Percentiles rank a stretch among this genome's conserved stretches.
phyloP scores from a whole-genome alignment of 2,113 vertebrate genomes.

The Sinocyclocheilus rhinocerous region DNA sequence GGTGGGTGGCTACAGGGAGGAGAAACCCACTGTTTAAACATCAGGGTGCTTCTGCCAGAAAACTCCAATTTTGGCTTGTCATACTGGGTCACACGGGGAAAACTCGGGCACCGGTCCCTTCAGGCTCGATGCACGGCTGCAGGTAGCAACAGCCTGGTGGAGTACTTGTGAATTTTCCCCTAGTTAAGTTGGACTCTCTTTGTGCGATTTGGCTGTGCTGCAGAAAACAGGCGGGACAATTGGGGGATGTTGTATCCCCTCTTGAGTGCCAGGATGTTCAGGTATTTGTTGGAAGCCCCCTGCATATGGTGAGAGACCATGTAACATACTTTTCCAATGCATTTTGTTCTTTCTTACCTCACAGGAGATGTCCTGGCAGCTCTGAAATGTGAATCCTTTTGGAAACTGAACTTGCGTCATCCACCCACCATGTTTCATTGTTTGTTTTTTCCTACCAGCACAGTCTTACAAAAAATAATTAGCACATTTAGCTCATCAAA shows the following conservation, averaged over 20 bases:
- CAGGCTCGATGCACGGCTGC: conserved; percentile 18
- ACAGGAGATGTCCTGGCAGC: not conserved
- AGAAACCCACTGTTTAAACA: conserved; percentile 32
- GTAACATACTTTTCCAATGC: not conserved
- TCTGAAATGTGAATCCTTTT: conserved; percentile 19
- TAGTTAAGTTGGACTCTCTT: conserved; percentile 23
- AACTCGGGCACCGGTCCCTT: conserved; percentile 10
- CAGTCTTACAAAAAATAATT: not conserved
- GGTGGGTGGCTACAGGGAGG: conserved; percentile 36
- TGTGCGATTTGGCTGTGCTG: conserved; percentile 7
- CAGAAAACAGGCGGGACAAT: conserved; percentile 2
- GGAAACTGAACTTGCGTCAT: not conserved
- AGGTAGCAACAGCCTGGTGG: conserved; percentile 19
- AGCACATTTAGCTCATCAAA: not conserved
- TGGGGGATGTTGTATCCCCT: conserved; percentile 6
- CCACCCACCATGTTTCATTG: not conserved
- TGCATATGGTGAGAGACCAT: not conserved
- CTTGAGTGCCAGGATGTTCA: conserved; percentile 36
- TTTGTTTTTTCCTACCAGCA: not conserved
- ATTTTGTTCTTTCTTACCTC: conserved; percentile 17
- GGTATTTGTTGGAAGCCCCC: conserved; percentile 15
- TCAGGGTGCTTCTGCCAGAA: conserved; percentile 31
- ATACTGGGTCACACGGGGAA: conserved; percentile 17
- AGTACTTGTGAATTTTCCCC: conserved; percentile 28
- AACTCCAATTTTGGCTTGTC: conserved; percentile 40